Percentiles rank a stretch among this genome's conserved stretches.
phyloP scores from a whole-genome alignment of 2,113 vertebrate genomes.

The Oxygymnocypris stewartii region DNA sequence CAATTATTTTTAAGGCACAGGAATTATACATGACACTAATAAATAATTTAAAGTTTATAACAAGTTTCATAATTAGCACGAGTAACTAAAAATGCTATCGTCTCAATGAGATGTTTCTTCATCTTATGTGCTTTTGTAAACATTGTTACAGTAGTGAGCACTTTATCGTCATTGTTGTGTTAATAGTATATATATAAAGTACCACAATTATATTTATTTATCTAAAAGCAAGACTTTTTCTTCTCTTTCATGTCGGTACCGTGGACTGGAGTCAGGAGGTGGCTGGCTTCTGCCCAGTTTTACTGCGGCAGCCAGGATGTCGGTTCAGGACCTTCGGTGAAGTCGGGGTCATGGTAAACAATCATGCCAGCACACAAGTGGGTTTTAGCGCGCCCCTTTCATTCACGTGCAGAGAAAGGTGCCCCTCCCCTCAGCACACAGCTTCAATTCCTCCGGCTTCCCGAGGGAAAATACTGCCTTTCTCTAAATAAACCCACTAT shows the following conservation, averaged over 20 bases:
- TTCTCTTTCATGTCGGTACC: conserved; percentile 20
- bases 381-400: conserved; percentile 61
- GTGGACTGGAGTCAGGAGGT: conserved; percentile 12
- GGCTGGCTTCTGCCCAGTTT: conserved; percentile 32
- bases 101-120: neutral
- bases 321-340: conserved; percentile 57
- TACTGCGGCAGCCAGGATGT: conserved; percentile 60
- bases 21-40: neutral
- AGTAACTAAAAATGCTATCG: neutral
- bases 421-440: conserved; percentile 62
- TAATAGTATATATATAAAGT: neutral
- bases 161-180: neutral
- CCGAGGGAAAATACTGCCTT: conserved; percentile 58
- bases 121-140: neutral
- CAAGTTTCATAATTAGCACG: neutral
- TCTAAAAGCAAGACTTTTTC: neutral
- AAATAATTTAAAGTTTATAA: neutral
- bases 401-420: conserved; percentile 61
- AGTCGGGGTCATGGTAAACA: conserved; percentile 61
- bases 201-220: neutral
- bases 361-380: conserved; percentile 64
- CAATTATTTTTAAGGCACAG: neutral
- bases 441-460: conserved; percentile 60
- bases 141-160: neutral
- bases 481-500: conserved; percentile 55